These are phyloP conservation scores for Tinea semifulvella DNA, from an alignment of 2,888 invertebrate genomes.

Conservation along the genomic window DNA sequence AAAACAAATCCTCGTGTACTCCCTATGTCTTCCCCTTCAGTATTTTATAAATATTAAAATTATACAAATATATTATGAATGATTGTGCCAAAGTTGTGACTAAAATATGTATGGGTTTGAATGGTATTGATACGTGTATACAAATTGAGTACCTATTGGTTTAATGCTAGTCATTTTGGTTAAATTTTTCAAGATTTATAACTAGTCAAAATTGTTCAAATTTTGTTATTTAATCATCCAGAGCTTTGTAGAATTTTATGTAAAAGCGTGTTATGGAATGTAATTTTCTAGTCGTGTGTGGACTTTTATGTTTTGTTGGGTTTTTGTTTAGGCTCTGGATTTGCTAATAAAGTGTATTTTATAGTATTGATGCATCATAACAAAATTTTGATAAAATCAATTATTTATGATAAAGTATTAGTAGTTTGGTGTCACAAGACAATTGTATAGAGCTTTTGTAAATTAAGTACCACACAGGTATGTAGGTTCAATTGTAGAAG, in stretches of 20 bases:
- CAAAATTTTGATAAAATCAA: slow-evolving; percentile 52
- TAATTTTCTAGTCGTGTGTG: slow-evolving; percentile 15
- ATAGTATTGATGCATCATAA: not conserved
- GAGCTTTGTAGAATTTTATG: slow-evolving; percentile 26
- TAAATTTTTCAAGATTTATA: slow-evolving; percentile 24
- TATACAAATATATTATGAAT: slow-evolving; percentile 32
- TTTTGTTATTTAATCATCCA: slow-evolving; percentile 25
- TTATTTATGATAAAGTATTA: slow-evolving; percentile 49
- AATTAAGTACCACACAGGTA: slow-evolving; percentile 61
- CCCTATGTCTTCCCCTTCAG: slow-evolving; percentile 60
- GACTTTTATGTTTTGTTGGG: slow-evolving; percentile 23
- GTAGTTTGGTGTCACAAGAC: slow-evolving; percentile 33
- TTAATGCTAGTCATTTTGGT: slow-evolving; percentile 50
- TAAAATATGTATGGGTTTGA: slow-evolving; percentile 24
- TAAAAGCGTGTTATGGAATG: slow-evolving; percentile 18
- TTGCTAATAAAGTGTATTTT: not conserved
- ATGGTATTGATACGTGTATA: slow-evolving; percentile 7
- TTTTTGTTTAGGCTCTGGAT: slow-evolving; percentile 39
- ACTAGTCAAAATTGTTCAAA: slow-evolving; percentile 60
- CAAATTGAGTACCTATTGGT: slow-evolving; percentile 36
- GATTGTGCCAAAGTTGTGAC: slow-evolving; percentile 60
- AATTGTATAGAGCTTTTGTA: slow-evolving; percentile 65
- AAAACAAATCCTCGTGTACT: slow-evolving; percentile 55
- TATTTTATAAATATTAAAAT: slow-evolving; percentile 40
- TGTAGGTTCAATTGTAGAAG: slow-evolving; percentile 50